Base-by-base conservation (phyloP, 1,140 invertebrate genomes). In the Tigriopus japonicus region DNA sequence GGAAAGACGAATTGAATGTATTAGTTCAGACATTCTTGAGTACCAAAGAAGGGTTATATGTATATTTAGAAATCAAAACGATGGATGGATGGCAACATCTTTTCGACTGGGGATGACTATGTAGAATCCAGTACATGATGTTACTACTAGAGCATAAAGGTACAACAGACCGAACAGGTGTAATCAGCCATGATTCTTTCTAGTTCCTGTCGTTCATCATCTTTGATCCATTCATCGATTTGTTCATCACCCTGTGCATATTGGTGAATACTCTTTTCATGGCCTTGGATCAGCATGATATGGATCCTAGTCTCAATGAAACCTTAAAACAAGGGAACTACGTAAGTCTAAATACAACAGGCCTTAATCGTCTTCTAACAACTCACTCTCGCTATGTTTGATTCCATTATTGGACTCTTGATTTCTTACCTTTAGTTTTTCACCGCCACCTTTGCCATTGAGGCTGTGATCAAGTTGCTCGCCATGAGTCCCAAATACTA, bases 241-340 rank as follows among this genome's bases (percentile, higher is more conserved):
- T 97, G 63, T 96, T 97, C 74, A 97, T 98, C 71, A 97, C 92
- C 7, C 77, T 97, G 43, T 97, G 92, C 74, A 98, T 98, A 74
- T 86, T 96, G 56, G 86, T 95, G 64, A 98, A 98, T 71, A 98
- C 94, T 0, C 76, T 93, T 60, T 97, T 97, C 75, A 97, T 98
- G 93, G 92, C 91, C 12, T 76, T 95, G 71, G 93, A 97, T 75
- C 89, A 95, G 70, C 85, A 95, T 72, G 83, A 88, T 62, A 95
- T 94, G 88, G 66, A 71, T 61, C 40, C 45, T 13, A 59, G 62
- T 21, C 69, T 75, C 63, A 66, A 68, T 49, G 52, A 68, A 6
- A 68, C 75, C 42, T 69, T 78, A 6, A 66, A 70, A 63, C 69
- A 63, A 19, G 78, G 77, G 62, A 98, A 98, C 71, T 91, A 92